Evolutionary conservation across 2,797 vertebrate species (phyloP).

Genomic region (Ctenosaura bakeri): DNA sequence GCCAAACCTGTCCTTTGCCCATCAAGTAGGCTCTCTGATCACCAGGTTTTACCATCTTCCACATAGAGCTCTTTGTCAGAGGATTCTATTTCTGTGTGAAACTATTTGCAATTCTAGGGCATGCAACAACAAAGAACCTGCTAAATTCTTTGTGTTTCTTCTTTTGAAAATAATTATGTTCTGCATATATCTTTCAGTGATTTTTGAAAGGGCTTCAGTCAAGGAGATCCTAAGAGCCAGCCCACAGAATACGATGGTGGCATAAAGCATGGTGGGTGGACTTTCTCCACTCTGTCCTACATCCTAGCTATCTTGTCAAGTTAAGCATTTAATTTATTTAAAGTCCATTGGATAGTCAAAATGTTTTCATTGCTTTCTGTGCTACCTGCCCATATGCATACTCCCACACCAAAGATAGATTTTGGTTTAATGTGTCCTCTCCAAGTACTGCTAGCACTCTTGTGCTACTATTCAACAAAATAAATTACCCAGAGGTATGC

Average conservation of each 20-base stretch:
- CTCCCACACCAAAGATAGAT: constrained; percentile 33
- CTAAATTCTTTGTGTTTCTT: constrained; percentile 50
- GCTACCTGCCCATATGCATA: background rate
- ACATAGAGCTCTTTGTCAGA: constrained; percentile 19
- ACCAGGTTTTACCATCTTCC: constrained; percentile 34
- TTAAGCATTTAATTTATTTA: constrained; percentile 57
- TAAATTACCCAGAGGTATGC: constrained; percentile 59
- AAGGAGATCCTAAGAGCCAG: constrained; percentile 24
- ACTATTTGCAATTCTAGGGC: constrained; percentile 45
- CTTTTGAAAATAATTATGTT: constrained; percentile 46
- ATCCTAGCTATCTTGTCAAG: constrained; percentile 55
- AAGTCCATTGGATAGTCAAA: constrained; percentile 49
- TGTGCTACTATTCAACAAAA: constrained; percentile 56
- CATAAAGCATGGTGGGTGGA: background rate
- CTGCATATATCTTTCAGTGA: constrained; percentile 32
- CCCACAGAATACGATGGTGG: constrained; percentile 17
- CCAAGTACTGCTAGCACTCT: constrained; percentile 40
- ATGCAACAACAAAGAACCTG: constrained; percentile 5
- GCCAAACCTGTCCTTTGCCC: too few relatives aligned
- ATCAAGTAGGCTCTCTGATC: constrained; percentile 32
- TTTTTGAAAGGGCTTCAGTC: constrained; percentile 49
- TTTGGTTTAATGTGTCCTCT: constrained; percentile 50
- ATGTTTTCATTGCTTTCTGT: constrained; percentile 47
- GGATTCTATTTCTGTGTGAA: background rate
- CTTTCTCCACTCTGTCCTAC: background rate